Percentiles rank a stretch among this genome's conserved stretches.
Evolutionary conservation across 2,113 vertebrate genomes (phyloP).

Genomic region (Motacilla tschutschensis): DNA sequence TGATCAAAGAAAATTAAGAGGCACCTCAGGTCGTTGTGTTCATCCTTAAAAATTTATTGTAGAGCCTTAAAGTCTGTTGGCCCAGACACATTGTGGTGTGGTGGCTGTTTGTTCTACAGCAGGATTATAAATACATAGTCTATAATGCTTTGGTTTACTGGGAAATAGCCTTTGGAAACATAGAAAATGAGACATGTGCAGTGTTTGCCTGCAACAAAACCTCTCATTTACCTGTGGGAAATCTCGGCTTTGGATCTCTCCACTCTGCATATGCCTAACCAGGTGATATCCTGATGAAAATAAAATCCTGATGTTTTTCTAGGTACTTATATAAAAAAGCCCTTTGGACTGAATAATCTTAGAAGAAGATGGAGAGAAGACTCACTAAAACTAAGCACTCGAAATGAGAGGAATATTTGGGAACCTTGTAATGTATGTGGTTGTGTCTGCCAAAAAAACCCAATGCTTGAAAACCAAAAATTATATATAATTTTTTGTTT

Average conservation of each 20-base stretch:
- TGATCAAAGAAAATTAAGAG: not conserved
- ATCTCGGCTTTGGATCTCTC: not conserved
- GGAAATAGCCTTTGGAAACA: not conserved
- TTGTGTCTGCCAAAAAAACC: not conserved
- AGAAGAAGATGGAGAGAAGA: not conserved
- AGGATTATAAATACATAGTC: not conserved
- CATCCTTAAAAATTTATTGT: not conserved
- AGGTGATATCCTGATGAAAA: not conserved
- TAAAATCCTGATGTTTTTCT: not conserved
- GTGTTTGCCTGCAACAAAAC: not conserved
- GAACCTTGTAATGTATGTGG: not conserved
- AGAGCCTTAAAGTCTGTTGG: not conserved
- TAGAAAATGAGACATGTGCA: not conserved
- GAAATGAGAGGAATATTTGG: not conserved
- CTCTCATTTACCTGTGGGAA: not conserved
- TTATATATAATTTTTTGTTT: not conserved
- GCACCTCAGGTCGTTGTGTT: not conserved
- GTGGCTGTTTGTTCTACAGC: not conserved
- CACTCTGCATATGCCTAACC: not conserved
- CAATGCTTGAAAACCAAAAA: not conserved
- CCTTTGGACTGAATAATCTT: not conserved
- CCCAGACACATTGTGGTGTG: accelerated
- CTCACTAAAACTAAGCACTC: not conserved
- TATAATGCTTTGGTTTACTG: not conserved
- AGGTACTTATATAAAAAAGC: not conserved